Base-by-base conservation (phyloP, 1,140 invertebrate genomes). In the Sitobion miscanthi region DNA sequence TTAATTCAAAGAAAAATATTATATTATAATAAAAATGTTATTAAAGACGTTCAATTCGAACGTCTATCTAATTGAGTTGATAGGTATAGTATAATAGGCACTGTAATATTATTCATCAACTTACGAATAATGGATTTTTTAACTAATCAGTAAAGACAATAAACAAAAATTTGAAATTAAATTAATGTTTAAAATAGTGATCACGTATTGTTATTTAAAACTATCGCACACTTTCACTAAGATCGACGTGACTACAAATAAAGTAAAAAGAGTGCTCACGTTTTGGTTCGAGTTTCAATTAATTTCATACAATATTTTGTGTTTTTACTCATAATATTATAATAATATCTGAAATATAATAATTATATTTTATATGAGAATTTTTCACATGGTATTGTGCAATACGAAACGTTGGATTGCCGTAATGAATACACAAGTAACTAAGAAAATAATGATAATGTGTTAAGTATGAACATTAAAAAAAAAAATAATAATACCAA, bases 261-360 rank as follows among this genome's bases (percentile, higher is more conserved):
- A 49, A 30, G 45, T 8, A 45, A 45, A 45, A 30, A 11, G 23
- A 25, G 42, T 23, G 42, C 30, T 88, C 47, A 49, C 86, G 86
- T 87, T 87, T 49, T 49, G 4, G 30, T 87, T 49, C 9, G 14
- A 47, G n/a, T 21, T 87, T 47, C 17, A 49, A 87, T n/a, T 52
- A 88, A 88, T 88, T 52, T 3, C n/a, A 35, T n/a, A 47, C 21
- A n/a, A 49, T 47, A 45, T 49, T 38, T 21, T 35, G 45, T n/a
- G 42, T 83, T 86, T 86, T 86, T 86, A 86, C 83, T 86, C 42
- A 86, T 88, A 88, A 88, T 49, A 52, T 69, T 69, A 69, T 88
- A 88, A 88, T 88, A 52, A 88, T 88, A 88, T 54, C 45, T 49
- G 47, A 87, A 87, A 49, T 86, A 86, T 30, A n/a, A 49, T 42